Evolutionary conservation across 1,140 invertebrate genomes (phyloP).

Genomic region (Brachystomella parvula): DNA sequence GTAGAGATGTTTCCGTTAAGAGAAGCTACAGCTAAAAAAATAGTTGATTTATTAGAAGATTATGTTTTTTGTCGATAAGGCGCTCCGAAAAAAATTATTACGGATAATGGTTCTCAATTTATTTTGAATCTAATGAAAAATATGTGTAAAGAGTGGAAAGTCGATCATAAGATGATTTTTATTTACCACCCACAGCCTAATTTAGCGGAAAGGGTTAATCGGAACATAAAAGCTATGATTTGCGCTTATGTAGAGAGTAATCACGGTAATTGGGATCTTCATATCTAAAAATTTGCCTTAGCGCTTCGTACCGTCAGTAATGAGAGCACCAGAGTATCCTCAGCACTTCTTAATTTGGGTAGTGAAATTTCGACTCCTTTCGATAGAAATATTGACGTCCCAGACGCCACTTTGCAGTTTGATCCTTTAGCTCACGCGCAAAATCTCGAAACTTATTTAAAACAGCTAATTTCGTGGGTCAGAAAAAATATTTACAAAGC

Average conservation of each 20-base stretch:
- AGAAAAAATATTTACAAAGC: neutral
- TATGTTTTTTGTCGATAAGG: conserved; percentile 39
- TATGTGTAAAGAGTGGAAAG: conserved; percentile 14
- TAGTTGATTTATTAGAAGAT: conserved; percentile 37
- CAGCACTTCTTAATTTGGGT: conserved; percentile 43
- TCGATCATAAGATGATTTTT: conserved; percentile 32
- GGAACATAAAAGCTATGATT: conserved; percentile 43
- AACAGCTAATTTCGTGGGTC: neutral
- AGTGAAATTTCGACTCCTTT: conserved; percentile 38
- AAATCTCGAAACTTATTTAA: neutral
- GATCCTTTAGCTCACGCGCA: neutral
- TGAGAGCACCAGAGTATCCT: conserved; percentile 41
- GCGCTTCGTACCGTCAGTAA: conserved; percentile 44
- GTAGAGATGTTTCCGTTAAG: conserved; percentile 36
- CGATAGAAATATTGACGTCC: conserved; percentile 12
- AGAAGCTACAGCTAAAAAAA: conserved; percentile 38
- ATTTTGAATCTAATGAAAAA: conserved; percentile 11
- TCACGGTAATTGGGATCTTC: conserved; percentile 41
- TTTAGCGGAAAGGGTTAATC: conserved; percentile 44
- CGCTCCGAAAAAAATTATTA: conserved; percentile 38
- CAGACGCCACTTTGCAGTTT: neutral
- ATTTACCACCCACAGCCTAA: conserved; percentile 44
- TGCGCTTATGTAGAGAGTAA: conserved; percentile 41
- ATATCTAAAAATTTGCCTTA: conserved; percentile 44
- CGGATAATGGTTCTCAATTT: conserved; percentile 38